These are phyloP conservation scores for Chamaetylas fuelleborni DNA, from an alignment of 2,113 vertebrate genomes.

Conservation along the genomic window DNA sequence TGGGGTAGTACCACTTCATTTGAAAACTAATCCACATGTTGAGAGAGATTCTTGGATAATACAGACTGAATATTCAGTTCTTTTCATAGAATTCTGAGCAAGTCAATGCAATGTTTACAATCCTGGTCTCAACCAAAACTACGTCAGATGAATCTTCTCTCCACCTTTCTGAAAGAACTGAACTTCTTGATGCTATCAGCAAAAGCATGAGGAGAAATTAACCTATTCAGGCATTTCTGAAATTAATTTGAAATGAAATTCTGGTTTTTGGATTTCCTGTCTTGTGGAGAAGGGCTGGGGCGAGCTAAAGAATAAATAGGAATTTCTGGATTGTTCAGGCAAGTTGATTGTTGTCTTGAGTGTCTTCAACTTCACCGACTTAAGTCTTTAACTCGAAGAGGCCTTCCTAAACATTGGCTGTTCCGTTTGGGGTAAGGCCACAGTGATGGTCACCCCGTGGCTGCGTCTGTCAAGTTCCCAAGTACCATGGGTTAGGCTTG, in stretches of 20 bases:
- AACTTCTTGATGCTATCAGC: neutral
- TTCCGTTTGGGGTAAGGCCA: neutral
- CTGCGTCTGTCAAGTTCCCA: neutral
- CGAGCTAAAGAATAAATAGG: neutral
- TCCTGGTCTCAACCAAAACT: neutral
- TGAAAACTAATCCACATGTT: neutral
- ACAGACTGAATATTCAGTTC: neutral
- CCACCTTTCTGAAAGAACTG: neutral
- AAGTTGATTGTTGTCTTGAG: neutral
- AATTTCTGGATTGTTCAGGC: neutral
- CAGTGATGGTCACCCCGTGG: neutral
- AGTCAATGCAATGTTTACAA: rapidly evolving
- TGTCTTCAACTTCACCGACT: neutral
- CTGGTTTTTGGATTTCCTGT: neutral
- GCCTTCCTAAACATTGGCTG: neutral
- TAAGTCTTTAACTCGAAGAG: neutral
- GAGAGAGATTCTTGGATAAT: neutral
- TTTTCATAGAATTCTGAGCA: neutral
- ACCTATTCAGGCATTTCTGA: neutral
- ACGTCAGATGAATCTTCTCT: neutral
- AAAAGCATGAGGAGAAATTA: neutral
- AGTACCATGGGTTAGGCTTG: rapidly evolving
- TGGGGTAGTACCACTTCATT: neutral
- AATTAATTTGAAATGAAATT: neutral
- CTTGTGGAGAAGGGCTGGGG: rapidly evolving